Conservation (phyloP, 1,140 invertebrate species). For the Monomorium pharaonis region DNA sequence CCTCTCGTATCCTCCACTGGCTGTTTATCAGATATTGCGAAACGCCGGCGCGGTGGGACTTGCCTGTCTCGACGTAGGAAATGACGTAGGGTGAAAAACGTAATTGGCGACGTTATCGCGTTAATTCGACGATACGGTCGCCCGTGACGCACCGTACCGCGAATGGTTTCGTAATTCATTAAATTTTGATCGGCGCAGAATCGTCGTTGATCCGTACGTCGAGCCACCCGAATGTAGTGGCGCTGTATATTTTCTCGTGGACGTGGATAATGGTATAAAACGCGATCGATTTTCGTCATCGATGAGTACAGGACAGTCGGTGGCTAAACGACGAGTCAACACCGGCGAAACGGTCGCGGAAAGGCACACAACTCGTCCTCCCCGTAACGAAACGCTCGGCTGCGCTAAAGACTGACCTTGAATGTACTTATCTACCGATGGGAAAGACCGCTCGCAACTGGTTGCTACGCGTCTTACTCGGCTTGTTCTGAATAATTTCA, state of each 20-base stretch:
- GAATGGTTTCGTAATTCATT: neutral
- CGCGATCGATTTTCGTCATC: slow-evolving; percentile 43
- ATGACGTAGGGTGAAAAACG: slow-evolving; percentile 25
- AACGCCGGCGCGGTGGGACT: neutral
- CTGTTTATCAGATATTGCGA: slow-evolving; percentile 50
- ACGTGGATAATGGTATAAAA: slow-evolving; percentile 30
- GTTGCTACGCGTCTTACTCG: slow-evolving; percentile 62
- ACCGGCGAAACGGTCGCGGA: slow-evolving; percentile 28
- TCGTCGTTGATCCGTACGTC: neutral
- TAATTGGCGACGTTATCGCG: slow-evolving; percentile 51
- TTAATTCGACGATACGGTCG: slow-evolving; percentile 39
- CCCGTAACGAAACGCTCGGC: slow-evolving; percentile 55
- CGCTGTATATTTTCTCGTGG: neutral
- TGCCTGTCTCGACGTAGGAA: neutral
- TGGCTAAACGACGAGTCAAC: slow-evolving; percentile 43
- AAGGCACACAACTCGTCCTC: slow-evolving; percentile 10
- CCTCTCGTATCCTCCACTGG: slow-evolving; percentile 2
- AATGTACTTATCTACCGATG: slow-evolving; percentile 69
- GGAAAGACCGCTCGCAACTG: slow-evolving; percentile 66
- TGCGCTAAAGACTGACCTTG: slow-evolving; percentile 68
- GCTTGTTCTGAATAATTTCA: slow-evolving; percentile 72
- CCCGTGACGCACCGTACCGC: neutral
- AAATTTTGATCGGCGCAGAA: slow-evolving; percentile 1
- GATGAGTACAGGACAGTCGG: slow-evolving; percentile 6
- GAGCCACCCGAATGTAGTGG: neutral